Conservation (phyloP, 2,888 invertebrate species). For the Hofmannophila pseudospretella region DNA sequence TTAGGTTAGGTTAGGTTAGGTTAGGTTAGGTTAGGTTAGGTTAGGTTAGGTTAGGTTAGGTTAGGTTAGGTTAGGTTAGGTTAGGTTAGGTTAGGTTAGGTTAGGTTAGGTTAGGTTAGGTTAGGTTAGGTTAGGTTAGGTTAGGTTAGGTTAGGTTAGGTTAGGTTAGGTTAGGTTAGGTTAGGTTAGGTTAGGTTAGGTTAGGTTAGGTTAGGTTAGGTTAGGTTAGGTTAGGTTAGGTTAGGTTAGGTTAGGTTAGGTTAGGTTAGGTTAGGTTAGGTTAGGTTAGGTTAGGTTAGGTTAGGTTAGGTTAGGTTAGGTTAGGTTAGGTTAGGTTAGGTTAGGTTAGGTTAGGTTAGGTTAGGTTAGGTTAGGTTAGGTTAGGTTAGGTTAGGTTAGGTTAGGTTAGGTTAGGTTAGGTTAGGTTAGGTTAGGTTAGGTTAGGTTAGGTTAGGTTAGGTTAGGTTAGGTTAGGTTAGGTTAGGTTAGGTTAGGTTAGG, state of each 20-base stretch:
- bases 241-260: constrained; percentile 11
- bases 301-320: constrained; percentile 10
- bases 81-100: constrained; percentile 11
- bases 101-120: constrained; percentile 10
- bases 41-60: constrained; percentile 11
- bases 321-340: constrained; percentile 11
- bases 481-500: constrained; percentile 9
- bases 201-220: constrained; percentile 11
- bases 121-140: constrained; percentile 11
- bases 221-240: constrained; percentile 11
- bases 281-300: constrained; percentile 11
- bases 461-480: constrained; percentile 9
- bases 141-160: constrained; percentile 11
- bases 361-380: constrained; percentile 11
- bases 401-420: constrained; percentile 11
- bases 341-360: constrained; percentile 11
- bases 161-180: constrained; percentile 10
- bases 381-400: constrained; percentile 11
- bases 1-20: constrained; percentile 11
- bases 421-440: constrained; percentile 9
- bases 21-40: constrained; percentile 11
- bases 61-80: constrained; percentile 10
- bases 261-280: constrained; percentile 11
- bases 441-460: constrained; percentile 10
- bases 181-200: constrained; percentile 10